These are phyloP conservation scores for Microtus richardsoni DNA, from an alignment of 2,113 vertebrate genomes.

Conservation along the genomic window DNA sequence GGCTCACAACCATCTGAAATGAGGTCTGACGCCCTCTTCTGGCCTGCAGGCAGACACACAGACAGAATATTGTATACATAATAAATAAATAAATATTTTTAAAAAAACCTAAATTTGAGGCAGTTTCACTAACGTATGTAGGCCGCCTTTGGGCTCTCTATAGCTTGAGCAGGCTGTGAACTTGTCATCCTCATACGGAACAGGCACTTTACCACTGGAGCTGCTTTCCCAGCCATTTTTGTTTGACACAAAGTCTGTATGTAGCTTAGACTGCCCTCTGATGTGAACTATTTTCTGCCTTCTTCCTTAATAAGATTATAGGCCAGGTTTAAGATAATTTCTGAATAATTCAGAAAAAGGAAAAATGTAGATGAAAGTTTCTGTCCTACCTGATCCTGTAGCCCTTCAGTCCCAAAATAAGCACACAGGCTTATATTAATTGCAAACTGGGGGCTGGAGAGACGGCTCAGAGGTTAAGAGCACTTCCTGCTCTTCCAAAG, in stretches of 20 bases:
- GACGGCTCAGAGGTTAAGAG: too few species aligned
- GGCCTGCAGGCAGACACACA: too few species aligned
- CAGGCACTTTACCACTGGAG: neutral
- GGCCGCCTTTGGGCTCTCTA: neutral
- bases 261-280: too few species aligned
- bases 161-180: neutral
- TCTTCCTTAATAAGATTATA: neutral
- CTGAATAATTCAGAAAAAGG: conserved; percentile 39
- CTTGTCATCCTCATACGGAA: neutral
- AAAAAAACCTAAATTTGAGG: neutral
- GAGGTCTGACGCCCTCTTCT: too few species aligned
- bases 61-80: too few species aligned
- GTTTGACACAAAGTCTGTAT: neutral
- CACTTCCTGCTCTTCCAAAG: too few species aligned
- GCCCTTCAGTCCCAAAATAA: too few species aligned
- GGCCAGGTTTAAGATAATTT: conserved; percentile 41
- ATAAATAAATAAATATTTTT: too few species aligned
- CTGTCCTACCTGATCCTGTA: too few species aligned
- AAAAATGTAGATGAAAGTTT: neutral
- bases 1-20: too few species aligned
- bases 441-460: too few species aligned
- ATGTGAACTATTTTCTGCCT: neutral
- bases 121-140: neutral
- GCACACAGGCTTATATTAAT: too few species aligned
- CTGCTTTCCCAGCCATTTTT: neutral